Evolutionary conservation across 1,140 invertebrate genomes (phyloP), one percentile per base, ranked within the genome.

Genomic region (Papilio glaucus): DNA sequence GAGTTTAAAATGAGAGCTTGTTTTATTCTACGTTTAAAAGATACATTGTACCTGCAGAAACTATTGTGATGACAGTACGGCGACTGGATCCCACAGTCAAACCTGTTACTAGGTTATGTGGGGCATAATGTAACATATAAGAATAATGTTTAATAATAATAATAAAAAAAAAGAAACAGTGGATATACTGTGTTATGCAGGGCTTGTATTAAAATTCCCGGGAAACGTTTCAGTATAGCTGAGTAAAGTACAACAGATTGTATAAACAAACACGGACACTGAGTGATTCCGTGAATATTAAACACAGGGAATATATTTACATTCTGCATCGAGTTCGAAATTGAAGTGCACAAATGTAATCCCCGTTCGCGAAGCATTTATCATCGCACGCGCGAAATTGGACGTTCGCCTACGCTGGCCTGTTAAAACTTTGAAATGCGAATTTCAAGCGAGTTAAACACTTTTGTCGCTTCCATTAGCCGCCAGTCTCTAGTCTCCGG

Each of bases 311-410:
- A 26, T 57, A 45, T 45, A 57, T 57, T 57, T 57, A 57, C 49
- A 57, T 24, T 57, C 2, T 57, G 49, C 49, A 57, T 57, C 24
- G 49, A 18, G 49, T 21, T 57, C 49, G 49, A 57, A 57, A 57
- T 57, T 57, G 49, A 57, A 57, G 49, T 57, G 49, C 49, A 57
- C 21, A 26, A 57, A 57, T 26, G 49, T 57, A 57, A 57, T 57
- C 49, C 49, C 21, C 21, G 21, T 57, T 21, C 49, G 21, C 21
- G 49, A 57, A 13, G 49, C 21, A 57, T 57, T 57, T 57, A 57
- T 57, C 49, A 57, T 57, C 49, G 49, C 49, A 24, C 49, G 18
- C 49, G 63, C 68, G 72, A 73, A 73, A 73, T 73, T 73, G 49
- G 49, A 57, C 21, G 21, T 57, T 57, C 21, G 49, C 24, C 12